Conservation (phyloP, 2,888 invertebrate species). For the Drosophila merina region DNA sequence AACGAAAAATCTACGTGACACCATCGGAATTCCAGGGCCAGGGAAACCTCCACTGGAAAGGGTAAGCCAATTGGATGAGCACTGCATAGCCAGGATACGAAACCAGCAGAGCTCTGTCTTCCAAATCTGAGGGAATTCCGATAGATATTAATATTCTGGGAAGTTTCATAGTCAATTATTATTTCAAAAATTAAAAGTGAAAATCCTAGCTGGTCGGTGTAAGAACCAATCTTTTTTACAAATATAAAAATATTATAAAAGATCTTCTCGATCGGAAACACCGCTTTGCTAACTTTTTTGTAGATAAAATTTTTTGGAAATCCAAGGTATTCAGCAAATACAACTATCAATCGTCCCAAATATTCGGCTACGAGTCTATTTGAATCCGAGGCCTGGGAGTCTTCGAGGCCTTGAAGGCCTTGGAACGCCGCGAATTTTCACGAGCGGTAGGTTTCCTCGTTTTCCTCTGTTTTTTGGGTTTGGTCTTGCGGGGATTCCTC, state of each 20-base stretch:
- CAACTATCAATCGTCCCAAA: neutral
- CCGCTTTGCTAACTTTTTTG: neutral
- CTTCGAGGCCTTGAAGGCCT: no score
- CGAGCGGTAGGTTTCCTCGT: neutral
- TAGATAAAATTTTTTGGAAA: neutral
- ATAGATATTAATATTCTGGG: no score
- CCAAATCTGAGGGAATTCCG: neutral
- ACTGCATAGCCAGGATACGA: neutral
- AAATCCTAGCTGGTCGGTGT: no score
- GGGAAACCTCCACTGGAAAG: slow-evolving; percentile 10
- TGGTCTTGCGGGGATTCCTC: neutral
- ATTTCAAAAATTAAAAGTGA: no score
- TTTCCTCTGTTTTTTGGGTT: neutral
- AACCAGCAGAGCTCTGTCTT: neutral
- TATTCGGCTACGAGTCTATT: no score
- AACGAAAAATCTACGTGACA: slow-evolving; percentile 69
- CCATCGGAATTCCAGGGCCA: slow-evolving; percentile 16
- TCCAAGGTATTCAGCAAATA: neutral
- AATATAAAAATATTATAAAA: neutral
- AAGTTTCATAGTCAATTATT: no score
- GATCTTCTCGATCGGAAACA: no score
- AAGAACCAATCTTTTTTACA: neutral
- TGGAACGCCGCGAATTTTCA: no score
- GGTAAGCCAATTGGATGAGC: neutral
- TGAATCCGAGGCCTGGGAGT: neutral